These are phyloP conservation scores for Brachionus rubens DNA, from an alignment of 1,140 invertebrate genomes.

Conservation along the genomic window DNA sequence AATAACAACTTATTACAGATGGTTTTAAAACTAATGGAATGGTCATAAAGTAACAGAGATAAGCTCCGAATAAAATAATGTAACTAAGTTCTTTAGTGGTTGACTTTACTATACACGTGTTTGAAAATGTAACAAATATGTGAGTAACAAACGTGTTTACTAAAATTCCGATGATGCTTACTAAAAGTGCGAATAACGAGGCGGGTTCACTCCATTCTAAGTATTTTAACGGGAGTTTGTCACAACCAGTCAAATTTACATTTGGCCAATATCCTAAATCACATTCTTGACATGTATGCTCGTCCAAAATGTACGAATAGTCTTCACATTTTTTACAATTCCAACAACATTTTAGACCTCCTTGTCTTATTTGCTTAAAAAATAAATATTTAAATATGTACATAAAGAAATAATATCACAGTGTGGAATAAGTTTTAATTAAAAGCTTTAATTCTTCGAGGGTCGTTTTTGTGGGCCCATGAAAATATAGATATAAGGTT, in stretches of 20 bases:
- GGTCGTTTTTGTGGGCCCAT: too few species aligned
- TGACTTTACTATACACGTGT: conserved; percentile 76
- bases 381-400: too few species aligned
- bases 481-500: too few species aligned
- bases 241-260: conserved; percentile 65
- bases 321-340: conserved; percentile 68
- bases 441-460: neutral
- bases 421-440: too few species aligned
- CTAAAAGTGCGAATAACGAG: conserved; percentile 65
- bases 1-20: conserved; percentile 66
- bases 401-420: too few species aligned
- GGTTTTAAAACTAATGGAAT: conserved; percentile 74
- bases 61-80: conserved; percentile 68
- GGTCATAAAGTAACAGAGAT: conserved; percentile 63
- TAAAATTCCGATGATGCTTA: conserved; percentile 68
- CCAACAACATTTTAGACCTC: conserved; percentile 71
- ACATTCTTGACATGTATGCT: conserved; percentile 66
- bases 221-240: conserved; percentile 63
- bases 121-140: conserved; percentile 68
- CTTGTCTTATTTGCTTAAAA: conserved; percentile 66
- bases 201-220: conserved; percentile 65
- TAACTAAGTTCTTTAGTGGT: conserved; percentile 74
- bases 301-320: conserved; percentile 66
- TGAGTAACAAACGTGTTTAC: conserved; percentile 65
- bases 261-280: conserved; percentile 68